These are phyloP conservation scores for Threskiornis aethiopicus DNA, from an alignment of 2,797 vertebrate genomes.

Conservation along the genomic window DNA sequence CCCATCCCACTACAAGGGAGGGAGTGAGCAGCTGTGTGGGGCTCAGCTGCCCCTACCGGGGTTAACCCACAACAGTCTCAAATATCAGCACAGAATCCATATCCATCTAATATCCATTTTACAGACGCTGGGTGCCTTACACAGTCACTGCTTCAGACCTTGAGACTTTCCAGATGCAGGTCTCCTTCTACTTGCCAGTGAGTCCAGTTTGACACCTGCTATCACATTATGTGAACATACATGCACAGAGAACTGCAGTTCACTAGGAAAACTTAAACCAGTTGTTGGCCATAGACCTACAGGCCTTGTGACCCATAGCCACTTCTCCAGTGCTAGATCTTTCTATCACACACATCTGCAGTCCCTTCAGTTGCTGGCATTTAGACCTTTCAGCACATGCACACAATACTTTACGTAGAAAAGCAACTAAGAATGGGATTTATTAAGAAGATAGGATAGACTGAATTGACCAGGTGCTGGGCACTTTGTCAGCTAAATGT, in stretches of 20 bases:
- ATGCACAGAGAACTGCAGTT: neutral
- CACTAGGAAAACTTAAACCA: neutral
- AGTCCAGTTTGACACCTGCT: neutral
- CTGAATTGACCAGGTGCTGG: neutral
- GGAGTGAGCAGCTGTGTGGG: neutral
- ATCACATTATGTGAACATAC: neutral
- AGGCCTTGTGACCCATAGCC: neutral
- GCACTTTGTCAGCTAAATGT: neutral
- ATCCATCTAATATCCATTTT: neutral
- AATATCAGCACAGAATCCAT: neutral
- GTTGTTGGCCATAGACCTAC: neutral
- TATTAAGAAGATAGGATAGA: neutral
- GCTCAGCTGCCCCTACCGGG: neutral
- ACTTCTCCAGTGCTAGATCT: neutral
- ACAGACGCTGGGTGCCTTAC: neutral
- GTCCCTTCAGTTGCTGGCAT: neutral
- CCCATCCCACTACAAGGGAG: neutral
- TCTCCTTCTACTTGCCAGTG: neutral
- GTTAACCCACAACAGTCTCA: neutral
- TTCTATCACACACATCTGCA: rapidly evolving
- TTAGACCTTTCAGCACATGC: neutral
- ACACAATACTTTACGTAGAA: neutral
- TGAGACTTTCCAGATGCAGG: neutral
- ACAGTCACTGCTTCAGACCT: neutral
- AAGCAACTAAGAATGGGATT: neutral